Evolutionary conservation across 2,888 invertebrate species (phyloP).

Genomic region (Sthenelais limicola): DNA sequence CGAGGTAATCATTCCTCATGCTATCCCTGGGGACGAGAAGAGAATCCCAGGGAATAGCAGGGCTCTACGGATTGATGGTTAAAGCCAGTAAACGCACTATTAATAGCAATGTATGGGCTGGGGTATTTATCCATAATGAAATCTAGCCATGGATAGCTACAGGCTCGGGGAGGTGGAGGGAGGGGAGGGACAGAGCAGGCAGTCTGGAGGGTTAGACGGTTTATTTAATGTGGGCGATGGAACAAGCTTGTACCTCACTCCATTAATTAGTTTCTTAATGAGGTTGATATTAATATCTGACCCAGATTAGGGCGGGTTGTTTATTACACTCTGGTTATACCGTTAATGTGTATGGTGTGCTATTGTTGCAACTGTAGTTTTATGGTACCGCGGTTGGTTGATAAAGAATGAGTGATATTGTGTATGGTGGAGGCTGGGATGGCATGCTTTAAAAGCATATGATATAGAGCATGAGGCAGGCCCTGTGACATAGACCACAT

Average conservation of each 20-base stretch:
- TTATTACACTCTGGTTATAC: too few relatives aligned
- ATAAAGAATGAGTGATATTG: too few relatives aligned
- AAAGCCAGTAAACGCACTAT: conserved; percentile 26
- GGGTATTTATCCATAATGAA: conserved; percentile 5
- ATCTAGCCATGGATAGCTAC: conserved; percentile 1
- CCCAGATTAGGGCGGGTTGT: too few relatives aligned
- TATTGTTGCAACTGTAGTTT: too few relatives aligned
- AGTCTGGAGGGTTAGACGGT: not conserved
- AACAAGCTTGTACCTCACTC: not conserved
- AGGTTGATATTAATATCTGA: too few relatives aligned
- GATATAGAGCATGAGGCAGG: too few relatives aligned
- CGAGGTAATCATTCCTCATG: conserved; percentile 1
- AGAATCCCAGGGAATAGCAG: not conserved
- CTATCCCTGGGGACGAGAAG: not conserved
- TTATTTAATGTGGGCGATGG: conserved; percentile 12
- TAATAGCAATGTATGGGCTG: conserved; percentile 11
- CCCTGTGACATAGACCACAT: too few relatives aligned
- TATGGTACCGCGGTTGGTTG: too few relatives aligned
- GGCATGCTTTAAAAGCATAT: too few relatives aligned
- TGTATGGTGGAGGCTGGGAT: too few relatives aligned
- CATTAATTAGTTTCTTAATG: conserved; percentile 23
- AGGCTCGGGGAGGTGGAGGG: not conserved
- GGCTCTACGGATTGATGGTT: too few relatives aligned
- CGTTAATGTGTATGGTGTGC: too few relatives aligned
- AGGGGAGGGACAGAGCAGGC: conserved; percentile 3